phyloP scores from a whole-genome alignment of 1,140 invertebrate species.

The Drosophila subobscura region DNA sequence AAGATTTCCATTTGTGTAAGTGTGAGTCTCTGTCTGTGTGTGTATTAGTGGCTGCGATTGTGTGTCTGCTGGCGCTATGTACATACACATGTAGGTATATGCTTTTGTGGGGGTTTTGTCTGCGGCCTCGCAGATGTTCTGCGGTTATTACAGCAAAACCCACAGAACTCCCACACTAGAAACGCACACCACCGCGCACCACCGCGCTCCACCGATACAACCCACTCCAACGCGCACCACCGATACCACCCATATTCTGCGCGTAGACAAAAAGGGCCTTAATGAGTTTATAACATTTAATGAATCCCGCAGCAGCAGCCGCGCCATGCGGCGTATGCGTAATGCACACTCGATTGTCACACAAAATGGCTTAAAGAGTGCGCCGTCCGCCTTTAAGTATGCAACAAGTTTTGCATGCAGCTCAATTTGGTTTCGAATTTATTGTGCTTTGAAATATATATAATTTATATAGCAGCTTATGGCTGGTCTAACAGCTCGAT shows the following conservation, averaged over 20 bases:
- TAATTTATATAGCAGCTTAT: too few species aligned
- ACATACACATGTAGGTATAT: slow-evolving; percentile 3
- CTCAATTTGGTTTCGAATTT: too few species aligned
- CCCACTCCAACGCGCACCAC: not conserved
- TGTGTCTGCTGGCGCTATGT: slow-evolving; percentile 7
- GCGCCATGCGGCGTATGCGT: slow-evolving; percentile 47
- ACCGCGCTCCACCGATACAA: not conserved
- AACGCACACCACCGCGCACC: not conserved
- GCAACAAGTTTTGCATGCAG: slow-evolving; percentile 39
- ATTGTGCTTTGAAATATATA: too few species aligned
- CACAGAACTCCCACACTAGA: slow-evolving; percentile 20
- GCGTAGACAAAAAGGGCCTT: slow-evolving; percentile 50
- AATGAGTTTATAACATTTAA: slow-evolving; percentile 80
- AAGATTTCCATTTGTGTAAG: slow-evolving; percentile 69
- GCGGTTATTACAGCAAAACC: slow-evolving; percentile 71
- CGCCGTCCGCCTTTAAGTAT: slow-evolving; percentile 26
- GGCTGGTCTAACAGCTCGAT: too few species aligned
- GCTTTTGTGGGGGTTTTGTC: slow-evolving; percentile 40
- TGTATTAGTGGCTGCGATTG: slow-evolving; percentile 7
- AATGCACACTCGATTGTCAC: slow-evolving; percentile 24
- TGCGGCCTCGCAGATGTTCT: slow-evolving; percentile 63
- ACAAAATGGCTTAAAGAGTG: slow-evolving; percentile 18
- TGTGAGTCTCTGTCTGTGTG: not conserved
- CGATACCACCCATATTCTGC: slow-evolving; percentile 32
- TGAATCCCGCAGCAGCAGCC: slow-evolving; percentile 43